phyloP scores from a whole-genome alignment of 2,113 vertebrate species.

The Rhagologus leucostigma region DNA sequence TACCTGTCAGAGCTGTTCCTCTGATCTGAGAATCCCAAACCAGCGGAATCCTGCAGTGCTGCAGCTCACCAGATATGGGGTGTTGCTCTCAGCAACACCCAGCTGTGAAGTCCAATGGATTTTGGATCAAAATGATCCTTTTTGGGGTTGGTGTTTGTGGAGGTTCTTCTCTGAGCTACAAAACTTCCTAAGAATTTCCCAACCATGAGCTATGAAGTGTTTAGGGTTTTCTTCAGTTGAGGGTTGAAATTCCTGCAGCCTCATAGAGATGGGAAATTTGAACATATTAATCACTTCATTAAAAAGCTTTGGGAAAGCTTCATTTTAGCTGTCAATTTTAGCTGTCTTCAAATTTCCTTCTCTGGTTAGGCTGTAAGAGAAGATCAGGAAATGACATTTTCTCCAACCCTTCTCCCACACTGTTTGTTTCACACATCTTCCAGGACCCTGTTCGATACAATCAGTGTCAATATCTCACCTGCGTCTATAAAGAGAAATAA shows the following conservation, averaged over 20 bases:
- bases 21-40: background rate
- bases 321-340: background rate
- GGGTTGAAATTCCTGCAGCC: background rate
- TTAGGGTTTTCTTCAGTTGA: background rate
- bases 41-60: background rate
- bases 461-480: background rate
- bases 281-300: background rate
- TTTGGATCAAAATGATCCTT: background rate
- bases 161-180: background rate
- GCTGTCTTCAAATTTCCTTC: background rate
- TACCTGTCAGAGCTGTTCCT: background rate
- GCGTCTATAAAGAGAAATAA: background rate
- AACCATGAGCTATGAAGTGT: rapidly evolving
- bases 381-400: background rate
- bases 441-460: rapidly evolving
- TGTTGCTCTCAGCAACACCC: background rate
- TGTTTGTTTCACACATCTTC: background rate
- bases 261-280: background rate
- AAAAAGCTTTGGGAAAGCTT: background rate
- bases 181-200: background rate
- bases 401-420: background rate
- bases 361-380: background rate
- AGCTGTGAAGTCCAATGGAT: background rate
- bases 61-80: background rate
- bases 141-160: background rate